Evolutionary conservation across 2,888 invertebrate genomes (phyloP), one percentile per base, ranked within the genome.

Genomic region (Carcina quercana): DNA sequence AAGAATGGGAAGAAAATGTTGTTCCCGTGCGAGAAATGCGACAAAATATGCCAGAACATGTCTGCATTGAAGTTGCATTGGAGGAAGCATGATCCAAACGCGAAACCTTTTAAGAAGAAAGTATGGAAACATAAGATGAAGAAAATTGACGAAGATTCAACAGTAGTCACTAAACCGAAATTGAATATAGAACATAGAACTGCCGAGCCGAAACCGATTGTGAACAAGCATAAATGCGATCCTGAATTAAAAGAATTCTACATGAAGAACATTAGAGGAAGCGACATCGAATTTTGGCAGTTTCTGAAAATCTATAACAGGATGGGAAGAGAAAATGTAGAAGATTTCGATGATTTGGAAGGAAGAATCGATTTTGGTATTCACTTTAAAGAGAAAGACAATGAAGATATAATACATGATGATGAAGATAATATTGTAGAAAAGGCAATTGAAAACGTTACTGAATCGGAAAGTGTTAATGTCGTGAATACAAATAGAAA

Each of bases 281-380:
- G 63, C 0, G 71, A 79, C 27, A 59, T 80, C 1, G 76, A 78
- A 13, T 82, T 82, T 25, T 75, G 78, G 71, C 79, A 82, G 15
- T 82, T 82, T 39, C 29, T 79, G 8, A 79, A 79, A 32, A 76
- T 79, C 1, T 80, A 59, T 30, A 80, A 80, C 35, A 70, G 63
- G 42, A 72, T 82, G 62, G 47, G 59, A 0, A 39, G 59, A 2
- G 78, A 79, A 2, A 67, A 73, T 13, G 44, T 76, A 0, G 60
- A 61, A 0, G 67, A 71, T 46, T 74, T 76, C 15, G 35, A 59
- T 3, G 75, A 78, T 50, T 47, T 75, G 17, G 59, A 68, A 13
- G 43, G 43, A 0, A 54, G 59, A n/a, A 44, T 39, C 0, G 70
- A 68, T 28, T 79, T 68, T 32, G 79, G 78, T 2, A 47, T 67